These are phyloP conservation scores for Eueremaeus valkanovi DNA, from an alignment of 2,888 invertebrate genomes.

Conservation along the genomic window DNA sequence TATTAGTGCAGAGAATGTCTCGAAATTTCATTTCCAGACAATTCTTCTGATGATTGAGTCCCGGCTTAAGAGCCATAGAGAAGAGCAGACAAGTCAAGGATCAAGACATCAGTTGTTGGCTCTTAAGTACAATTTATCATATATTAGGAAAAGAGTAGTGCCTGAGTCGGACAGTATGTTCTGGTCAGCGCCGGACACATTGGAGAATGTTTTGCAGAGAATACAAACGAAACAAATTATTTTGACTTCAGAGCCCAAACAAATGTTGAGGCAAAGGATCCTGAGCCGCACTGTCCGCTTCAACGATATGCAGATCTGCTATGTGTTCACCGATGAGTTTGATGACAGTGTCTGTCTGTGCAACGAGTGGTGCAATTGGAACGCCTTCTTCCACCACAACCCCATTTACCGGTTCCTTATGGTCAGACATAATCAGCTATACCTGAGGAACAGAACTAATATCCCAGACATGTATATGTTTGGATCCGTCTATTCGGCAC, in stretches of 20 bases:
- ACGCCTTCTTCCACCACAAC: slow-evolving; percentile 24
- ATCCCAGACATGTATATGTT: not conserved
- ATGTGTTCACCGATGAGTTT: not conserved
- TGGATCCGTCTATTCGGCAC: too few relatives aligned
- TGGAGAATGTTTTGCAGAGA: not conserved
- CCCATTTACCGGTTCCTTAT: slow-evolving; percentile 26
- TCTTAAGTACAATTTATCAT: not conserved
- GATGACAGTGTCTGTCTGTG: slow-evolving; percentile 11
- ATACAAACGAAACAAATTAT: not conserved
- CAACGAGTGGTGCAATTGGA: slow-evolving; percentile 20
- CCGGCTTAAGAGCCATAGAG: too few relatives aligned
- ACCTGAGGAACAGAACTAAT: not conserved
- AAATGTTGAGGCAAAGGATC: not conserved
- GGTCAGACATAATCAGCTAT: not conserved
- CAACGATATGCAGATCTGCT: not conserved
- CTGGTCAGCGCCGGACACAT: not conserved
- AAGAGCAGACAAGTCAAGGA: too few relatives aligned
- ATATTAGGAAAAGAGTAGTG: not conserved
- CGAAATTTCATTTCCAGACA: not conserved
- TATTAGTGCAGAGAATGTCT: too few relatives aligned
- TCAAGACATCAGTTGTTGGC: not conserved
- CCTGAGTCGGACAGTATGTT: not conserved
- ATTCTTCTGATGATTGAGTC: too few relatives aligned
- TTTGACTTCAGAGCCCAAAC: too few relatives aligned
- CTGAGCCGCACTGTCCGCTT: not conserved